phyloP scores from a whole-genome alignment of 2,113 vertebrate genomes.

The Penelope pileata region DNA sequence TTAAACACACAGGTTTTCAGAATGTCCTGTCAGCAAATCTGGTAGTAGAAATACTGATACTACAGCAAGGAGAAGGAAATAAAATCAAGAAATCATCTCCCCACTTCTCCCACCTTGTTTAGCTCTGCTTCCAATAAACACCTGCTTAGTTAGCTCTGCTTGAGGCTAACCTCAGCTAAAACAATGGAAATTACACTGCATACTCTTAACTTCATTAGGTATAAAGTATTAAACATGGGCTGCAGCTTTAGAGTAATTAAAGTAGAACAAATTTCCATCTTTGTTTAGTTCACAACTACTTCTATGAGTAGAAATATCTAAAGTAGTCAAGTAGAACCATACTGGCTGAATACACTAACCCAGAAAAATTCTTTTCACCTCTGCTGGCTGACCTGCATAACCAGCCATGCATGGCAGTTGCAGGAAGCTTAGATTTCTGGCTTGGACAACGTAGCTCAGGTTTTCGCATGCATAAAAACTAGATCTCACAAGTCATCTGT shows the following conservation, averaged over 20 bases:
- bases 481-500: background rate
- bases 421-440: background rate
- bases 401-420: background rate
- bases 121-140: background rate
- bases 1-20: background rate
- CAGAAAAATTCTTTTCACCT: background rate
- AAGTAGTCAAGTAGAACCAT: background rate
- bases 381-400: background rate
- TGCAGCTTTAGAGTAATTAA: background rate
- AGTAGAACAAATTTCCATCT: background rate
- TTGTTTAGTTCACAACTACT: background rate
- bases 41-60: background rate
- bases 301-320: background rate
- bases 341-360: background rate
- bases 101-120: background rate
- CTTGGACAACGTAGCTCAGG: background rate
- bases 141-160: background rate
- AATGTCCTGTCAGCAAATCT: background rate
- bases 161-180: background rate
- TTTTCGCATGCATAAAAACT: background rate
- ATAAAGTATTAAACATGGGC: background rate
- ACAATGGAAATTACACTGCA: background rate
- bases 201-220: background rate
- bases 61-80: background rate
- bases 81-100: background rate